A percentile compares a stretch with the other conserved stretches of the same genome.
phyloP scores from a whole-genome alignment of 2,113 vertebrate species.

The Ammospiza caudacuta region DNA sequence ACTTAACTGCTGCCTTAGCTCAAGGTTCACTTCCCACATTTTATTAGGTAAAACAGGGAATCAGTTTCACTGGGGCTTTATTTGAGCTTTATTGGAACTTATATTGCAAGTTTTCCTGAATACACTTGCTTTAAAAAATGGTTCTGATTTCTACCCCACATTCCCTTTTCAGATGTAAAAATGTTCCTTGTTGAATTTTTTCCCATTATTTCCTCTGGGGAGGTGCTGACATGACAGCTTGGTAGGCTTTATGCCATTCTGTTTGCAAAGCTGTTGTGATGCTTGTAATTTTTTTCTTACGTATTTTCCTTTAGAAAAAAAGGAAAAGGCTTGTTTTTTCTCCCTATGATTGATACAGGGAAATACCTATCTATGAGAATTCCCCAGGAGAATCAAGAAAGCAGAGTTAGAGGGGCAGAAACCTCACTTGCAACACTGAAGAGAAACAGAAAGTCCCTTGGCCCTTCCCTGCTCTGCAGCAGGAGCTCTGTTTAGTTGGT shows the following conservation, averaged over 20 bases:
- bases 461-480: background rate
- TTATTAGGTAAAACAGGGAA: background rate
- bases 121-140: background rate
- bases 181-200: background rate
- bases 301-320: background rate
- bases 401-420: background rate
- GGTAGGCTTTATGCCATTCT: background rate
- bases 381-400: background rate
- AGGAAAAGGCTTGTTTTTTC: background rate
- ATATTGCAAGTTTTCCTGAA: background rate
- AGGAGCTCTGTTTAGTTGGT: background rate
- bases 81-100: background rate
- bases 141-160: background rate
- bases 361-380: background rate
- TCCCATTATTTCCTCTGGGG: background rate
- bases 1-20: background rate
- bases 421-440: background rate
- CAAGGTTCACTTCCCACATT: background rate
- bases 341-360: background rate
- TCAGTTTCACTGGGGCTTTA: background rate
- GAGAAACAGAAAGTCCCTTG: background rate
- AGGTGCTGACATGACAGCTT: background rate
- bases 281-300: background rate
- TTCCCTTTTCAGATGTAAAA: background rate
- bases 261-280: constrained; percentile 28